Conservation (phyloP, 2,888 invertebrate species). For the Ophonus ardosiacus region DNA sequence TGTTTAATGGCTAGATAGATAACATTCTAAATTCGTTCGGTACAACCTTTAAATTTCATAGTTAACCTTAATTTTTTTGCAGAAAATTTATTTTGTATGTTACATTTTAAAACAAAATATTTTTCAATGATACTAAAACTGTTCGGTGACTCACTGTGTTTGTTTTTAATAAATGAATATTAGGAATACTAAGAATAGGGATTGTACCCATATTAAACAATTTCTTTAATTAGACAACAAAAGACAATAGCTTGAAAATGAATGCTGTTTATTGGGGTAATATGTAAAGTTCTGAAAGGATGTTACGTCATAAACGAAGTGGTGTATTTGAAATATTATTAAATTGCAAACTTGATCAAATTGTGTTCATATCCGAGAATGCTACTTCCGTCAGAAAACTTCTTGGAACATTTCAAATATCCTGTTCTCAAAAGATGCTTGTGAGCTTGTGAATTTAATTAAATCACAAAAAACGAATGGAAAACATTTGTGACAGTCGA, state of each 20-base stretch:
- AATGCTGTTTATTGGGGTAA: background rate
- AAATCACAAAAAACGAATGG: conserved; percentile 19
- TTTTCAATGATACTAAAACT: too few species aligned
- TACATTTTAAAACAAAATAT: too few species aligned
- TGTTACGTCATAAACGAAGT: background rate
- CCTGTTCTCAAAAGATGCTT: conserved; percentile 4
- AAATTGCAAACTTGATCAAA: conserved; percentile 29
- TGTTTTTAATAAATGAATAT: background rate
- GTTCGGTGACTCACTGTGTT: too few species aligned
- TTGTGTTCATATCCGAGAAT: background rate
- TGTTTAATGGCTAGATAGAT: too few species aligned
- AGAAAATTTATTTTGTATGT: too few species aligned
- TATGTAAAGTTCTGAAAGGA: background rate
- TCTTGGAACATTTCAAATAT: conserved; percentile 31
- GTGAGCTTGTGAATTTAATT: conserved; percentile 33
- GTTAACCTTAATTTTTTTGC: too few species aligned
- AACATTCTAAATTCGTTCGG: too few species aligned
- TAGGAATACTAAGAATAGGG: background rate
- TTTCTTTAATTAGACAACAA: background rate
- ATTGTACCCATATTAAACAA: background rate
- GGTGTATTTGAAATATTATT: conserved; percentile 6
- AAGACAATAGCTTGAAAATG: background rate
- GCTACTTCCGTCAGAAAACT: conserved; percentile 15
- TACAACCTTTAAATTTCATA: too few species aligned
- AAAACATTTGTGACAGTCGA: background rate